Base-by-base conservation (phyloP, 2,888 invertebrate genomes). In the Latheticus oryzae region DNA sequence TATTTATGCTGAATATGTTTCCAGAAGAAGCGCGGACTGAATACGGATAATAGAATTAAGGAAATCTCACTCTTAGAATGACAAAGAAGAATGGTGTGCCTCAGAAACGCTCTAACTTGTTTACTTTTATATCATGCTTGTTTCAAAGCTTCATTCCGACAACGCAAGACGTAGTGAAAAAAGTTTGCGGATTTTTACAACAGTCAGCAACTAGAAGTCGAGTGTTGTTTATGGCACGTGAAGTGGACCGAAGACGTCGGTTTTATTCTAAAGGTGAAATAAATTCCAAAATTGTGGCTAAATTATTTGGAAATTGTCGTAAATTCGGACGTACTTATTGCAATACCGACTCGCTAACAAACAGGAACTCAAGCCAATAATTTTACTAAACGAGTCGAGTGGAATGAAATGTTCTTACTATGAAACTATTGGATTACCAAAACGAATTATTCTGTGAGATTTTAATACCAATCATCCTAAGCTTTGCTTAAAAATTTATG, bases 1-100 rank as follows among this genome's bases (percentile, higher is more conserved):
- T 73, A 73, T 73, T 73, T 71, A 72, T 72, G 70, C 73, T 69
- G 73, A 71, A 73, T 73, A 73, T 73, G 73, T 70, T 73, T 71
- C 68, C 66, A 65, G 67, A 65, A 63, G 67, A 67, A 65, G 70
- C 71, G 69, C 67, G 68, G 63, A 62, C 71, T 71, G 72, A 73
- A 73, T 73, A 70, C 73, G 70, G 69, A 72, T 73, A 73, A 72
- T 73, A 69, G 71, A 71, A 72, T 73, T 72, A 73, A 70, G 67
- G 68, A 70, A 72, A 73, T 72, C 71, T 69, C 71, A 69, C 70
- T 65, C 66, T 63, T 57, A 55, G 70, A 70, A 71, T 71, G 73
- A 73, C 71, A 72, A 71, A 69, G 72, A 73, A 71, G 71, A 66
- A 71, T 70, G 64, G 70, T 58, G n/a, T n/a, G 65, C 62, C 65